A percentile compares a stretch with the other conserved stretches of the same genome.
These are phyloP conservation scores for Cyprinodon brontotheroides DNA, from an alignment of 2,113 vertebrate species.

Conservation along the genomic window DNA sequence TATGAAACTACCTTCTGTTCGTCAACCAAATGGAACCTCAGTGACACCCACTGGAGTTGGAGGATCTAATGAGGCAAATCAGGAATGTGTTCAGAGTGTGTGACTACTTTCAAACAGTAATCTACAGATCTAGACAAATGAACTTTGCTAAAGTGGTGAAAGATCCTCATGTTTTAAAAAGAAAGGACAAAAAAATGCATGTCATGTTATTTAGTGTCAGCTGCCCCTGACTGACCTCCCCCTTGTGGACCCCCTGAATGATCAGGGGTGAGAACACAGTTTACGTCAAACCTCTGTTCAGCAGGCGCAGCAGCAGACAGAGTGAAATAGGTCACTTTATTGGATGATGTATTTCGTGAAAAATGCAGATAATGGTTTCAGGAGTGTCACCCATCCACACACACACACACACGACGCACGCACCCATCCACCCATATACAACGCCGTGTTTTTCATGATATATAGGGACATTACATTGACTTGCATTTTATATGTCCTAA, in stretches of 20 bases:
- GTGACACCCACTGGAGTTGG: neutral
- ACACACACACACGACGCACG: slow-evolving; percentile 18
- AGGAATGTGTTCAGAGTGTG: neutral
- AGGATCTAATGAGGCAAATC: neutral
- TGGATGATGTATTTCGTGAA: slow-evolving; percentile 48
- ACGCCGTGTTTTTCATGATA: no score
- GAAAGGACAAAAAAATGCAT: no score
- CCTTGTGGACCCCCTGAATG: slow-evolving; percentile 56
- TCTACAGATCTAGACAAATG: neutral
- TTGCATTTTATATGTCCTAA: no score
- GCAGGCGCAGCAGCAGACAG: slow-evolving; percentile 25
- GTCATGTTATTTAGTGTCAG: slow-evolving; percentile 31
- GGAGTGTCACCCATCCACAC: neutral
- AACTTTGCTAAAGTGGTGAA: neutral
- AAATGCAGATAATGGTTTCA: slow-evolving; percentile 46
- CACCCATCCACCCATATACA: neutral
- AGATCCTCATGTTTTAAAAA: neutral
- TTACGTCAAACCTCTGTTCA: slow-evolving; percentile 61
- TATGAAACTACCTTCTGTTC: neutral
- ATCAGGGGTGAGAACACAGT: slow-evolving; percentile 59
- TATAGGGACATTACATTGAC: no score
- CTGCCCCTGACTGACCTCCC: slow-evolving; percentile 70
- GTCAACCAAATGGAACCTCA: neutral
- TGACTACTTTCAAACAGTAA: neutral
- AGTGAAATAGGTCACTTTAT: slow-evolving; percentile 63